A percentile compares a stretch with the other conserved stretches of the same genome.
These are phyloP conservation scores for Sebastes cheni DNA, from an alignment of 2,797 vertebrate species.

Conservation along the genomic window DNA sequence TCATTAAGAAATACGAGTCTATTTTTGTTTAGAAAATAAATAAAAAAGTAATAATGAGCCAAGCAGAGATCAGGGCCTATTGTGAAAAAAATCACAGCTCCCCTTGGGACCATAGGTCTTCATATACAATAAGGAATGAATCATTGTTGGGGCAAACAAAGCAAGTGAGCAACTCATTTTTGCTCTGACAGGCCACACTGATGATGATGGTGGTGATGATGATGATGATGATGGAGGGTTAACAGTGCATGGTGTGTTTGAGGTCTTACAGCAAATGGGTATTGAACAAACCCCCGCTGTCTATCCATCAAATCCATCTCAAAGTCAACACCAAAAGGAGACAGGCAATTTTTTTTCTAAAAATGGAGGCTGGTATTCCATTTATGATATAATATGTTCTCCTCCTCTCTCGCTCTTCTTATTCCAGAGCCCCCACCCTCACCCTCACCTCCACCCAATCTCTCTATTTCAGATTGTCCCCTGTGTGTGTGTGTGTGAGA, in stretches of 20 bases:
- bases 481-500: neutral
- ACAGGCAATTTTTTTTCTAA: constrained; percentile 13
- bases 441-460: neutral
- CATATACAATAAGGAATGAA: constrained; percentile 12
- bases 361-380: constrained; percentile 25
- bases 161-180: constrained; percentile 12
- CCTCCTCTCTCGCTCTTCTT: neutral
- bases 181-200: constrained; percentile 7
- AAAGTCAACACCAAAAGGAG: constrained; percentile 15
- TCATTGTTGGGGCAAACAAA: constrained; percentile 20
- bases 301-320: constrained; percentile 25
- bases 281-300: neutral
- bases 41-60: neutral
- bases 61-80: neutral
- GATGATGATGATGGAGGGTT: constrained; percentile 4
- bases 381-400: constrained; percentile 25
- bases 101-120: constrained; percentile 1
- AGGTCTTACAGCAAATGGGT: constrained; percentile 21
- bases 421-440: neutral
- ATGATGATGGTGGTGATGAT: constrained; percentile 9
- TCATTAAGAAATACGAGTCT: constrained; percentile 62
- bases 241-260: constrained; percentile 17
- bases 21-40: constrained; percentile 38
- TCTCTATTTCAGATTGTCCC: constrained; percentile 4
- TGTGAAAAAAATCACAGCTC: neutral